Percentiles rank a stretch among this genome's conserved stretches.
Evolutionary conservation across 1,140 invertebrate species (phyloP).

Genomic region (Drosophila pallidifrons): DNA sequence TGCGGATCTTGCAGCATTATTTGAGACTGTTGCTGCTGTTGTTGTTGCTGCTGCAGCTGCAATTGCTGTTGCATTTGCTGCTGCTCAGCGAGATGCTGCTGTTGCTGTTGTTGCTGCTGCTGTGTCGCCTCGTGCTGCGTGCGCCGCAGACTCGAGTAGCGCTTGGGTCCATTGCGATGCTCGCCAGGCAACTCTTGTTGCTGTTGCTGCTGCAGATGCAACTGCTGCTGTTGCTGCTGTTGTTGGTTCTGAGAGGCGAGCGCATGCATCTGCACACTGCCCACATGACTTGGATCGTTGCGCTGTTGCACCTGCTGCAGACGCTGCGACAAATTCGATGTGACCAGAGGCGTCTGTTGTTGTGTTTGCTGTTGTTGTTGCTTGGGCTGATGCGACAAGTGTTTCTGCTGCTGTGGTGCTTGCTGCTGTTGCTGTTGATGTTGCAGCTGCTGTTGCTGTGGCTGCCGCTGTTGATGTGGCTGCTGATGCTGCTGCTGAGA

Average conservation of each 20-base stretch:
- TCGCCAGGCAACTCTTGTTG: slow-evolving; percentile 84
- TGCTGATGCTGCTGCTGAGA: slow-evolving; percentile 39
- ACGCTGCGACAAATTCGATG: slow-evolving; percentile 74
- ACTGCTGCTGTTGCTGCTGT: slow-evolving; percentile 52
- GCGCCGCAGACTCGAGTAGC: slow-evolving; percentile 90
- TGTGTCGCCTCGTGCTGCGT: slow-evolving; percentile 85
- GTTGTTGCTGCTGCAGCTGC: slow-evolving; percentile 62
- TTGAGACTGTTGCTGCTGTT: slow-evolving; percentile 67
- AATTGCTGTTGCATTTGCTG: slow-evolving; percentile 62
- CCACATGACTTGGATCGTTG: slow-evolving; percentile 83
- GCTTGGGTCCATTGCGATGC: slow-evolving; percentile 86
- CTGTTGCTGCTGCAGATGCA: slow-evolving; percentile 84
- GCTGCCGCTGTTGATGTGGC: slow-evolving; percentile 35
- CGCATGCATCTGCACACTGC: slow-evolving; percentile 83
- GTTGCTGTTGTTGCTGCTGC: slow-evolving; percentile 64
- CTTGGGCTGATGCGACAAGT: slow-evolving; percentile 34
- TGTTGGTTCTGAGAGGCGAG: slow-evolving; percentile 73
- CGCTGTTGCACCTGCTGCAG: slow-evolving; percentile 81
- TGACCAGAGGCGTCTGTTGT: slow-evolving; percentile 50
- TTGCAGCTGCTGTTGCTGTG: slow-evolving; percentile 54
- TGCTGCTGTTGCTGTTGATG: slow-evolving; percentile 38
- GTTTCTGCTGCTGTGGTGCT: slow-evolving; percentile 56
- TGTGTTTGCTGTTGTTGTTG: slow-evolving; percentile 58
- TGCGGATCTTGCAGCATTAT: slow-evolving; percentile 79
- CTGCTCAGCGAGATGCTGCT: slow-evolving; percentile 63